Conservation (phyloP, 1,140 invertebrate species). For the Eulimnadia texana region DNA sequence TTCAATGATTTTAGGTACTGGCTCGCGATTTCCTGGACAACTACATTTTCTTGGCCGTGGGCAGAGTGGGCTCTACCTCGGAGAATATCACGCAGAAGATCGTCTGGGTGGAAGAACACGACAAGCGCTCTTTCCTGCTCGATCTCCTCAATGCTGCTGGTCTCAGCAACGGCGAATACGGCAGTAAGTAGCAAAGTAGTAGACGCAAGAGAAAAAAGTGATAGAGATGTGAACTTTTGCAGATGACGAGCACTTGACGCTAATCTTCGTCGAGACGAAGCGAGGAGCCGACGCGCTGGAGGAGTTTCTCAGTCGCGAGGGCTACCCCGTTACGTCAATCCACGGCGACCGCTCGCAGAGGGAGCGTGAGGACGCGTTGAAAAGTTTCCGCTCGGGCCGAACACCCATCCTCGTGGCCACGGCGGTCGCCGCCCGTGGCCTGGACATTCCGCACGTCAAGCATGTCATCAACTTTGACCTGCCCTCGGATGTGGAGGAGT, state of each 20-base stretch:
- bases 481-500: slow-evolving; percentile 90
- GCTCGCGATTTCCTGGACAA: slow-evolving; percentile 94
- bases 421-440: slow-evolving; percentile 85
- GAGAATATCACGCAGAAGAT: slow-evolving; percentile 99
- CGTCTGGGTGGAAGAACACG: slow-evolving; percentile 93
- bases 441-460: slow-evolving; percentile 96
- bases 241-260: slow-evolving; percentile 54
- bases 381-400: slow-evolving; percentile 74
- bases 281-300: slow-evolving; percentile 93
- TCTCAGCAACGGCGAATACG: slow-evolving; percentile 19
- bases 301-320: slow-evolving; percentile 69
- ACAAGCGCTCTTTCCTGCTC: slow-evolving; percentile 88
- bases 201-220: too few relatives aligned
- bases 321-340: slow-evolving; percentile 94
- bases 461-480: slow-evolving; percentile 96
- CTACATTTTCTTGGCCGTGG: slow-evolving; percentile 98
- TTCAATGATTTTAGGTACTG: slow-evolving; percentile 44
- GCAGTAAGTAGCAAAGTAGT: too few relatives aligned
- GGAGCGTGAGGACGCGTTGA: slow-evolving; percentile 88
- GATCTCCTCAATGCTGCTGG: slow-evolving; percentile 76
- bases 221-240: too few relatives aligned
- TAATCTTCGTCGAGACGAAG: slow-evolving; percentile 98
- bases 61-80: slow-evolving; percentile 94
- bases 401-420: slow-evolving; percentile 95
- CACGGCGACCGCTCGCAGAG: slow-evolving; percentile 92